phyloP scores from a whole-genome alignment of 2,888 invertebrate genomes.

The Pollenia griseotomentosa region DNA sequence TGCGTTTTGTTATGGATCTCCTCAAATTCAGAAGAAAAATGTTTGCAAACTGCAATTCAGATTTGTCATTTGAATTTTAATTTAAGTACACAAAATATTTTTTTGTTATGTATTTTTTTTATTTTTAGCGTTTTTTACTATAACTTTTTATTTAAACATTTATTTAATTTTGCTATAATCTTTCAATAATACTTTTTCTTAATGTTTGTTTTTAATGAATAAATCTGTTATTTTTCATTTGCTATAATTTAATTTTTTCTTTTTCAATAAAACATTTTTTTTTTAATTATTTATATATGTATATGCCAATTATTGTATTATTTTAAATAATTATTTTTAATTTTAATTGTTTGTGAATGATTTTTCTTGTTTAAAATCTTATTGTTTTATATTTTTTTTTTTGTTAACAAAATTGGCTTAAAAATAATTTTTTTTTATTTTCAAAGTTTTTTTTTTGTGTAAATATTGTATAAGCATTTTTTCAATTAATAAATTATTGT shows the following conservation, averaged over 20 bases:
- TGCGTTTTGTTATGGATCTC: no score
- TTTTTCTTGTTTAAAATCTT: constrained; percentile 20
- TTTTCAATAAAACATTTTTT: constrained; percentile 36
- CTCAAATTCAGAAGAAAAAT: no score
- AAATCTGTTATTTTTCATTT: constrained; percentile 47
- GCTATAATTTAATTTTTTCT: constrained; percentile 45
- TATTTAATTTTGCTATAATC: constrained; percentile 57
- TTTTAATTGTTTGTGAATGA: constrained; percentile 1
- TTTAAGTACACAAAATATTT: no score
- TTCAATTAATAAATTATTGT: constrained; percentile 66
- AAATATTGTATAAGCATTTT: constrained; percentile 60
- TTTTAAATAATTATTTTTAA: constrained; percentile 54
- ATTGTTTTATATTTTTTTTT: constrained; percentile 4
- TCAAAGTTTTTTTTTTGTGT: constrained; percentile 32
- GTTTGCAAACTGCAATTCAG: no score
- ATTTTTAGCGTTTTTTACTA: constrained; percentile 49
- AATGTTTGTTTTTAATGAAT: constrained; percentile 46
- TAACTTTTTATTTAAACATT: constrained; percentile 57
- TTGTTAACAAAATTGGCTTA: constrained; percentile 61
- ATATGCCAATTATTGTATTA: constrained; percentile 70
- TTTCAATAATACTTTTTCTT: constrained; percentile 66
- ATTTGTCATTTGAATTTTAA: no score
- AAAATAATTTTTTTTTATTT: constrained; percentile 40
- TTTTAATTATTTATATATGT: background rate
- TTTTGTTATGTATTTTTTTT: constrained; percentile 47